Conservation (phyloP, 2,113 vertebrate genomes). For the Oncorhynchus kisutch region DNA sequence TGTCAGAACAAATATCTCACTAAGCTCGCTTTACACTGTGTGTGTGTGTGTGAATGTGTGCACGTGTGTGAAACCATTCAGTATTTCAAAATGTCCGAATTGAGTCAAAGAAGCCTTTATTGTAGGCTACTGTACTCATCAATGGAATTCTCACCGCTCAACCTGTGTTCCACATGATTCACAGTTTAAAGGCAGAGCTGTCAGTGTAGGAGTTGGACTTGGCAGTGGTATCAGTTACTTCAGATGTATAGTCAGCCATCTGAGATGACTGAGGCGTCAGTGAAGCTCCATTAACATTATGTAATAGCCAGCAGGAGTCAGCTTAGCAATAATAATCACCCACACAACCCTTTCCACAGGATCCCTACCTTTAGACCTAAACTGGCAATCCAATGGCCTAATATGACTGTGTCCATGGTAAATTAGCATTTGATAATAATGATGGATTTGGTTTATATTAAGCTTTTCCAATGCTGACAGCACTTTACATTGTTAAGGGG, state of each 20-base stretch:
- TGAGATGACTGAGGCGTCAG: neutral
- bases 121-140: too few relatives aligned
- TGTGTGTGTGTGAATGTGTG: too few relatives aligned
- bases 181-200: neutral
- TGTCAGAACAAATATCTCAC: conserved; percentile 3
- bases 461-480: too few relatives aligned
- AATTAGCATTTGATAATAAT: too few relatives aligned
- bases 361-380: neutral
- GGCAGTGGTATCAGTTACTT: neutral
- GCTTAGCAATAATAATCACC: neutral
- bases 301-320: neutral
- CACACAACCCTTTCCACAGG: neutral
- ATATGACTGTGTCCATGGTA: neutral
- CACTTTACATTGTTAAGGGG: too few relatives aligned
- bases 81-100: neutral
- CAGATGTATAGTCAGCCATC: neutral
- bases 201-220: neutral
- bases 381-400: neutral
- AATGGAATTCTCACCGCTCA: too few relatives aligned
- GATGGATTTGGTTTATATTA: too few relatives aligned
- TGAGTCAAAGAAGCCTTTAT: neutral
- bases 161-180: too few relatives aligned
- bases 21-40: neutral
- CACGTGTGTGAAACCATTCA: neutral
- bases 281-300: neutral